Conservation (phyloP, 2,888 invertebrate species). For the Lasioglossum lativentre region DNA sequence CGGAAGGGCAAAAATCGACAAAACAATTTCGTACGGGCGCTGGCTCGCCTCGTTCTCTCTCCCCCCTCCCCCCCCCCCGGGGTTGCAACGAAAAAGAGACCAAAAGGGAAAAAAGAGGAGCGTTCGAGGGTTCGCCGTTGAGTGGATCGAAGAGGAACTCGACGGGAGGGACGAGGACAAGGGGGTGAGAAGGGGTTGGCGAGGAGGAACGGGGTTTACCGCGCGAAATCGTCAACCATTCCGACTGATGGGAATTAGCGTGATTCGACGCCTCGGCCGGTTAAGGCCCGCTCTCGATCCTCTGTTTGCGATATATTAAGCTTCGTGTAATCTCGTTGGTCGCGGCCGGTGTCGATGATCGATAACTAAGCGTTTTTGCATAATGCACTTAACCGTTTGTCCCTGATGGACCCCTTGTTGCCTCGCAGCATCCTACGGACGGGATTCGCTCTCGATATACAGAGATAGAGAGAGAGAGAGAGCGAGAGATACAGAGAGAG, state of each 20-base stretch:
- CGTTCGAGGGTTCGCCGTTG: slow-evolving; percentile 8
- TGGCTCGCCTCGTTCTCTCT: slow-evolving; percentile 35
- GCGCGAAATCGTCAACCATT: slow-evolving; percentile 42
- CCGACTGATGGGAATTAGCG: slow-evolving; percentile 38
- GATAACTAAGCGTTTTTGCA: slow-evolving; percentile 54
- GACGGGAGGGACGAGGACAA: neutral
- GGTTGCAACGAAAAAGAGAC: slow-evolving; percentile 24
- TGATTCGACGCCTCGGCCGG: slow-evolving; percentile 33
- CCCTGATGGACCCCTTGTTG: slow-evolving; percentile 14
- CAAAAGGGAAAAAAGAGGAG: slow-evolving; percentile 5
- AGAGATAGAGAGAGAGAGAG: neutral
- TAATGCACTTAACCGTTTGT: slow-evolving; percentile 57
- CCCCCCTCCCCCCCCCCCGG: slow-evolving; percentile 8
- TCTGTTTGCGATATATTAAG: slow-evolving; percentile 50
- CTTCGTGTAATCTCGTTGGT: slow-evolving; percentile 56
- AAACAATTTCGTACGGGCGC: slow-evolving; percentile 74
- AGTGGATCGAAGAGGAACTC: slow-evolving; percentile 33
- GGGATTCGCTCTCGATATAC: slow-evolving; percentile 8
- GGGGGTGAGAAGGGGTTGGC: neutral
- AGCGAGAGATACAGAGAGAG: neutral
- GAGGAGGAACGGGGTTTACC: slow-evolving; percentile 12
- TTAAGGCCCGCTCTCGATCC: slow-evolving; percentile 30
- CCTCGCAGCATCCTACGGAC: neutral
- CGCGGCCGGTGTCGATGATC: slow-evolving; percentile 40
- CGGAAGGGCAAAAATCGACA: slow-evolving; percentile 72